Conservation (phyloP, 2,113 vertebrate genomes). For the Nyctibius bracteatus region DNA sequence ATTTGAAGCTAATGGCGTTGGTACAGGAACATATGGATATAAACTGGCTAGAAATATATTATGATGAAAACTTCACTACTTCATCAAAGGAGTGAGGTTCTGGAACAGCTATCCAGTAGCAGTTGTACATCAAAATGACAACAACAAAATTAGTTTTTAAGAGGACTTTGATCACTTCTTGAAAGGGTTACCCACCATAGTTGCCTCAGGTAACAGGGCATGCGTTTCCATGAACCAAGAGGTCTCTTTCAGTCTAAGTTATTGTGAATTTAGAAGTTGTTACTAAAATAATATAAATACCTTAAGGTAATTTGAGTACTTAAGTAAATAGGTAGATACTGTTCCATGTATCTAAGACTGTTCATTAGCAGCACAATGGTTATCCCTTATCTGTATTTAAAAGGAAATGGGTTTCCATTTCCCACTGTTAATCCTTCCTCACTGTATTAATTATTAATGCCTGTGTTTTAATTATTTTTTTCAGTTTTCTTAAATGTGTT, state of each 20-base stretch:
- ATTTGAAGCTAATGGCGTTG: neutral
- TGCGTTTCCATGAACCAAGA: neutral
- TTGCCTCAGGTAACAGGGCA: neutral
- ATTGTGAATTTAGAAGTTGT: neutral
- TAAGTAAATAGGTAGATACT: neutral
- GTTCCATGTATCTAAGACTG: neutral
- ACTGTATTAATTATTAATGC: neutral
- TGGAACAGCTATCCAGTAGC: neutral
- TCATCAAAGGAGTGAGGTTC: neutral
- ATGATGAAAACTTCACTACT: neutral
- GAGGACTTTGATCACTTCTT: neutral
- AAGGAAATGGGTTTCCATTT: conserved; percentile 5
- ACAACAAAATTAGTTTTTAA: neutral
- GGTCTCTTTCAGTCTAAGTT: neutral
- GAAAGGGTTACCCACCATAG: neutral
- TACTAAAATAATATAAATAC: neutral
- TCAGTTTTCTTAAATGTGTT: neutral
- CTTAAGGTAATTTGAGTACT: neutral
- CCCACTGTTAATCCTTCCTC: neutral
- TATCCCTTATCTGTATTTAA: neutral
- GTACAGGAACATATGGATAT: neutral
- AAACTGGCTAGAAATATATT: neutral
- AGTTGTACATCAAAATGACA: neutral
- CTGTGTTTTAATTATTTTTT: neutral
- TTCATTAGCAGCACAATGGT: neutral